Conservation (phyloP, 2,888 invertebrate genomes). For the Cremastobaeus sp. region DNA sequence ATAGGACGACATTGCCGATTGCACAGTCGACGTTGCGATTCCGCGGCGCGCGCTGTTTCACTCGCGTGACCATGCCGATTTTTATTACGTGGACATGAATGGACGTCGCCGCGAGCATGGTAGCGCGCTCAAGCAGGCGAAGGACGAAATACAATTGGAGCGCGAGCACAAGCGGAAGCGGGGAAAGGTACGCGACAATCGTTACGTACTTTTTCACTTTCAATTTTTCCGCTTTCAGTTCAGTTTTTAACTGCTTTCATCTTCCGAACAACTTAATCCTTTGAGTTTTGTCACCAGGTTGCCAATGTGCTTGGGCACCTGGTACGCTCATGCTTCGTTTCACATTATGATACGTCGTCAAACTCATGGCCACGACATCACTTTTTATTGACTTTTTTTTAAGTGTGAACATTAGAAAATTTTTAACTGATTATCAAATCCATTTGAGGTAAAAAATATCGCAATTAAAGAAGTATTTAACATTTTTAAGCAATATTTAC, state of each 20-base stretch:
- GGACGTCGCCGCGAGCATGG: constrained; percentile 64
- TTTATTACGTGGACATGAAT: constrained; percentile 62
- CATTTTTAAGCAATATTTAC: too few species aligned
- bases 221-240: neutral
- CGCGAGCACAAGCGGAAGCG: constrained; percentile 69
- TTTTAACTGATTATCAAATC: too few species aligned
- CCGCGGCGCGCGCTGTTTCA: constrained; percentile 55
- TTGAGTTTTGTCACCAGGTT: too few species aligned
- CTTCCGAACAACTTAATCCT: too few species aligned
- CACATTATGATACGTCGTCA: too few species aligned
- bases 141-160: constrained; percentile 74
- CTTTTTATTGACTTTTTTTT: too few species aligned
- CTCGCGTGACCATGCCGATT: constrained; percentile 44
- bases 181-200: constrained; percentile 67
- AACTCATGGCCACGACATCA: too few species aligned
- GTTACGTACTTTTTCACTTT: constrained; percentile 32
- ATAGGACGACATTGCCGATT: constrained; percentile 69
- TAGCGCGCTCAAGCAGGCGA: constrained; percentile 71
- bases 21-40: constrained; percentile 68
- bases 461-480: too few species aligned
- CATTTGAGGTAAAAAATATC: too few species aligned
- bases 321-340: too few species aligned
- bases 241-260: neutral
- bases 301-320: too few species aligned
- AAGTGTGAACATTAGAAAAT: too few species aligned